These are phyloP conservation scores for Nasua narica DNA, from an alignment of 2,797 vertebrate species.

Conservation along the genomic window DNA sequence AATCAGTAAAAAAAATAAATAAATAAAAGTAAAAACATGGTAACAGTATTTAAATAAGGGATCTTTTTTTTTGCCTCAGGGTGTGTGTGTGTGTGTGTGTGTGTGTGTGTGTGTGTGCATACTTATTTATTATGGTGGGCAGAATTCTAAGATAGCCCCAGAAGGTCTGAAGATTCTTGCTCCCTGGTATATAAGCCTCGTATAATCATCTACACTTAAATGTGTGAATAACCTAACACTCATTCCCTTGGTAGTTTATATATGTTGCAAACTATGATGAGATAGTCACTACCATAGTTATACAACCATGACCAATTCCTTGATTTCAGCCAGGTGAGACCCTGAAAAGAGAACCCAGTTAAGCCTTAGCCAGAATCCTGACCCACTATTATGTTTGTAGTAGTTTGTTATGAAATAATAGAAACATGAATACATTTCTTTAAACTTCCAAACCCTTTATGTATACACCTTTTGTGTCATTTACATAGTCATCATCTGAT, in stretches of 20 bases:
- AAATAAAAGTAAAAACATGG: background rate
- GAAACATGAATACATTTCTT: background rate
- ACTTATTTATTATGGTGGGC: background rate
- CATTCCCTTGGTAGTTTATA: background rate
- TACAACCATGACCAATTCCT: background rate
- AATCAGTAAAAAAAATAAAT: background rate
- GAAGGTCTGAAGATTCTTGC: background rate
- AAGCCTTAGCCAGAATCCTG: background rate
- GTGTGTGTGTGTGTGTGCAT: accelerated
- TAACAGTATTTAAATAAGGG: background rate
- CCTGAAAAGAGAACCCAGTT: background rate
- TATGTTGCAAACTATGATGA: background rate
- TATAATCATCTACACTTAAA: background rate
- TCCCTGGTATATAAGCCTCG: background rate
- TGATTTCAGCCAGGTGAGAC: background rate
- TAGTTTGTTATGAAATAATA: background rate
- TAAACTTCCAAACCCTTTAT: background rate
- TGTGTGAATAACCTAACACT: background rate
- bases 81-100: background rate
- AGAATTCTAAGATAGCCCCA: background rate
- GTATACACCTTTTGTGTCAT: background rate
- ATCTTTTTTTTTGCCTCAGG: background rate
- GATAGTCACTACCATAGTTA: background rate
- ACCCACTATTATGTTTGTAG: background rate
- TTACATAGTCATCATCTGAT: background rate